A percentile compares a stretch with the other conserved stretches of the same genome.
Conservation (phyloP, 2,113 vertebrate species). For the Gymnarchus niloticus region DNA sequence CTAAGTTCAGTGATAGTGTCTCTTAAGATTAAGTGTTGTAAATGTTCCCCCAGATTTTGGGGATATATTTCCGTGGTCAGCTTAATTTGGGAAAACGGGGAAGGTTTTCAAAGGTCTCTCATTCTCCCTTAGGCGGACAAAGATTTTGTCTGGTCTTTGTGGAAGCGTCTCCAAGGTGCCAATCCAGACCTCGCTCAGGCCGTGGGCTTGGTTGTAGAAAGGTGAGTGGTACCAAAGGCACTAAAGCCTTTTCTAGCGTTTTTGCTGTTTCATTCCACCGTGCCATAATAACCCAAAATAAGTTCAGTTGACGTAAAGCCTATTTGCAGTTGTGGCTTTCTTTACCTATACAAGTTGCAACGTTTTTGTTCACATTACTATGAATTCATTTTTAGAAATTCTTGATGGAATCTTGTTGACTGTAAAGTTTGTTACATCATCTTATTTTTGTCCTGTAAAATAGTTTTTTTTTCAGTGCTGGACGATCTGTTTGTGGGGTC, state of each 20-base stretch:
- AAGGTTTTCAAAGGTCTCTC: constrained; percentile 12
- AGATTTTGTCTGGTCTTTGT: constrained; percentile 93
- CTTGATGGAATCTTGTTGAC: neutral
- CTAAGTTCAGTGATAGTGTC: neutral
- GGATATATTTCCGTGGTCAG: neutral
- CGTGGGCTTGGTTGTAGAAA: constrained; percentile 79
- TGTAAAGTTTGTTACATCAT: neutral
- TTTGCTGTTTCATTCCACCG: neutral
- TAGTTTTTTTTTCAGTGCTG: neutral
- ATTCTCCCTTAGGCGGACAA: constrained; percentile 77
- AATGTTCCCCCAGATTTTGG: neutral
- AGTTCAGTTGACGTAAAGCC: neutral
- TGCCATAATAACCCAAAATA: neutral
- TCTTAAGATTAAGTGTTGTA: neutral
- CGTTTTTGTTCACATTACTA: neutral
- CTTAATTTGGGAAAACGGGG: neutral
- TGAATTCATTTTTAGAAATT: neutral
- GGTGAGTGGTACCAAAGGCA: constrained; percentile 62
- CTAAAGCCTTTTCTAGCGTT: neutral
- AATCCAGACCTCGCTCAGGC: constrained; percentile 82
- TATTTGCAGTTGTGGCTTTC: neutral
- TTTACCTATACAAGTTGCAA: neutral
- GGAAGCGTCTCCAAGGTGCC: constrained; percentile 81
- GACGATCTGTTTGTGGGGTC: neutral
- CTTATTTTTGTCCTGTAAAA: neutral